Base-by-base conservation (phyloP, 2,113 vertebrate species). In the Scomber scombrus region DNA sequence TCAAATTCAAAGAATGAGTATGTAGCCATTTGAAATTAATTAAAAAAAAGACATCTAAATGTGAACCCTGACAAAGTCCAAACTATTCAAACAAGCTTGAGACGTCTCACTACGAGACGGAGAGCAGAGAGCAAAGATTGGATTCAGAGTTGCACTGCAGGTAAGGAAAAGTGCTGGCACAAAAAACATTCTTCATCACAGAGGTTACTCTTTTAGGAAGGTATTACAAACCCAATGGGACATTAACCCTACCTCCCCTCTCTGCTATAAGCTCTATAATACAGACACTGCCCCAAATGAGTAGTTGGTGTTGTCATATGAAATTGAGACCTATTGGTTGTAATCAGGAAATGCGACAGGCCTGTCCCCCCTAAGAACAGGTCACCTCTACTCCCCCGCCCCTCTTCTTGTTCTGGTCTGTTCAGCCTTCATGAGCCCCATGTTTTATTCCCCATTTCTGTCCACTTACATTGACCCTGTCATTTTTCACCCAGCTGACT, bases 271-370 rank as follows among this genome's bases (percentile, higher is more conserved):
- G 72, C 75, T 75, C 82, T 75, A 76, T 84, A 88, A 87, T 75
- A 90, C 75, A 85, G 56, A 87, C 71, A 1, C 68, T 75, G 80
- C 70, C 88, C 80, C 84, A 90, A 83, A 75, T 84, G 89, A 92
- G 85, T 82, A 88, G 75, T 89, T 88, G 81, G 81, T 77, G 76
- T 75, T 91, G 90, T 91, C 92, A 85, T 86, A 75, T 90, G 69
- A 92, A 92, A 93, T 90, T 92, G 92, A 92, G 89, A 93, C 85
- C 84, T 90, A 94, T 86, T 82, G 80, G 75, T 89, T 92, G 90
- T 84, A 93, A 94, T 92, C 88, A 92, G 86, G 74, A 80, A 89
- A 80, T 71, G 81, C 77, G 75, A 89, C 89, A 84, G 80, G 61
- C 56, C 77, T 66, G 82, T 86, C 72, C 82, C 72, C 81, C 75